Evolutionary conservation across 1,140 invertebrate species (phyloP).

Genomic region (Psix sp.): DNA sequence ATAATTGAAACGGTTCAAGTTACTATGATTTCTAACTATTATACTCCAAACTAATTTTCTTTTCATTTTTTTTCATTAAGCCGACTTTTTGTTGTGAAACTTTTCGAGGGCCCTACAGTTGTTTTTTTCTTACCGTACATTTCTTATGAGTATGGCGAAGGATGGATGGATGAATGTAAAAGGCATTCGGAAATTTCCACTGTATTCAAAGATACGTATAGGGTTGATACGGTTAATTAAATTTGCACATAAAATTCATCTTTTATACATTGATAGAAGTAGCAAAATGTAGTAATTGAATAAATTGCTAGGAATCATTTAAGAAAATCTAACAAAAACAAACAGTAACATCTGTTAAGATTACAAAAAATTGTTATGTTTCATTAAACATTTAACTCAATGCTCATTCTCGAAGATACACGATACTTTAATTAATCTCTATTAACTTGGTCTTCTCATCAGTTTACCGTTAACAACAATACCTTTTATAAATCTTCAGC

Average conservation of each 20-base stretch:
- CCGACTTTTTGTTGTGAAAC: no score
- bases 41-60: no score
- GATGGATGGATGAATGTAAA: no score
- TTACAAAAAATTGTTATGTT: background rate
- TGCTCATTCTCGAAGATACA: conserved; percentile 3
- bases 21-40: no score
- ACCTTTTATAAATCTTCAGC: conserved; percentile 17
- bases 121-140: no score
- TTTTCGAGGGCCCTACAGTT: no score
- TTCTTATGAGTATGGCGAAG: no score
- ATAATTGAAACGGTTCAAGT: no score
- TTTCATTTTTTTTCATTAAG: background rate
- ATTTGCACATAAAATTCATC: background rate
- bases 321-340: background rate
- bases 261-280: no score
- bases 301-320: background rate
- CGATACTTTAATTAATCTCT: conserved; percentile 43
- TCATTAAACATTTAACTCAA: background rate
- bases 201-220: background rate
- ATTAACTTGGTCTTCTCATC: conserved; percentile 32
- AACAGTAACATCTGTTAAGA: background rate
- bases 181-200: background rate
- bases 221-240: background rate
- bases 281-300: no score
- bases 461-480: conserved; percentile 45